A percentile compares a stretch with the other conserved stretches of the same genome.
Evolutionary conservation across 2,113 vertebrate species (phyloP).

Genomic region (Meleagris gallopavo): DNA sequence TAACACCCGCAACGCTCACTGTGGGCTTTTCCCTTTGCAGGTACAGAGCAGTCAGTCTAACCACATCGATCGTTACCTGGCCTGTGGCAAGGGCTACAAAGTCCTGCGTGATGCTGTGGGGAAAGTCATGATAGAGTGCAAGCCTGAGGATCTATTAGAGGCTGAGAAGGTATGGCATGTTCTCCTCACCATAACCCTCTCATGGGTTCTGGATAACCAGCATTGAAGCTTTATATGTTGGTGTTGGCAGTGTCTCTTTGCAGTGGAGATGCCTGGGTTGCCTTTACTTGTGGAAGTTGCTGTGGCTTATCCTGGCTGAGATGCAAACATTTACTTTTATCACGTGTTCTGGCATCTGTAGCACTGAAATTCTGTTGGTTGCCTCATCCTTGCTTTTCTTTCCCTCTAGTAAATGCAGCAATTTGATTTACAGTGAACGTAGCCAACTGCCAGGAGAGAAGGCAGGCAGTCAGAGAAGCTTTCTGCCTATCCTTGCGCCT

Average conservation of each 20-base stretch:
- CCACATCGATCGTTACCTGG: constrained; percentile 86
- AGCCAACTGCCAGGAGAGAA: neutral
- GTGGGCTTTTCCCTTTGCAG: neutral
- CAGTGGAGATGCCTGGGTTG: neutral
- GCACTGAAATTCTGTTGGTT: neutral
- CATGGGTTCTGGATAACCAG: neutral
- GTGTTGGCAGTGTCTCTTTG: neutral
- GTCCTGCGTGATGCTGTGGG: constrained; percentile 83
- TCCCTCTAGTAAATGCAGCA: neutral
- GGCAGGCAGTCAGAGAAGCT: neutral
- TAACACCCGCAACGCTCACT: neutral
- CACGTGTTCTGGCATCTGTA: no score
- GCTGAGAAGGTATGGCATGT: constrained; percentile 78
- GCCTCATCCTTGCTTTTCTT: neutral
- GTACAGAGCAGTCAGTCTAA: constrained; percentile 53
- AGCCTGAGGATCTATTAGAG: constrained; percentile 56
- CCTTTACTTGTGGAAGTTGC: neutral
- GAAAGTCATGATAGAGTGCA: constrained; percentile 76
- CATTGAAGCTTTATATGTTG: neutral
- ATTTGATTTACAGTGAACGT: neutral
- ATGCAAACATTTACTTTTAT: rapidly evolving
- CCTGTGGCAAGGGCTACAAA: constrained; percentile 83
- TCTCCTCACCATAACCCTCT: rapidly evolving
- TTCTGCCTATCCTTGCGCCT: neutral
- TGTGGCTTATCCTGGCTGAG: neutral